These are phyloP conservation scores for Pterois miles DNA, from an alignment of 2,797 vertebrate species.

Conservation along the genomic window DNA sequence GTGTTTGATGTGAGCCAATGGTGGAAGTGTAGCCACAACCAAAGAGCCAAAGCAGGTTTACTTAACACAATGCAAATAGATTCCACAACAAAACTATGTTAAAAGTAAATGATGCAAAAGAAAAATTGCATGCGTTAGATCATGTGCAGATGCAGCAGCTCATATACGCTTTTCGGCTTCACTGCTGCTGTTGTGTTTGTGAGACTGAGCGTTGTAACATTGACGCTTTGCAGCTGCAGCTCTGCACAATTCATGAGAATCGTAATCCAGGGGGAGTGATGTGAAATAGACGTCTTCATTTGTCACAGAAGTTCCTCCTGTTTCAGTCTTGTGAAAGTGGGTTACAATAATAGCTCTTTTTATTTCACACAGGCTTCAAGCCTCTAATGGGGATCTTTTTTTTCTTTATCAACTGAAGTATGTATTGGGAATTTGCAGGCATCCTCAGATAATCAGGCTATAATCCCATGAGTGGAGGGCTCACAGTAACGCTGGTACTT, in stretches of 20 bases:
- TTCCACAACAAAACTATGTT: background rate
- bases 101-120: background rate
- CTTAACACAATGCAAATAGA: background rate
- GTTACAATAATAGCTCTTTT: background rate
- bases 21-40: background rate
- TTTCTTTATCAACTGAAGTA: no score
- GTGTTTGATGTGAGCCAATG: background rate
- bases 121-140: constrained; percentile 9
- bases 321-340: constrained; percentile 3
- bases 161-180: background rate
- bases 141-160: background rate
- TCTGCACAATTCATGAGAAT: background rate
- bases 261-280: background rate
- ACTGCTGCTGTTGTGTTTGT: constrained; percentile 9
- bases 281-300: constrained; percentile 6
- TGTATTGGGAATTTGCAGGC: background rate
- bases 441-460: background rate
- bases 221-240: background rate
- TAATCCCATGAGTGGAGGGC: background rate
- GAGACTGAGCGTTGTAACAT: background rate
- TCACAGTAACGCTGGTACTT: no score
- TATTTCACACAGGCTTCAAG: background rate
- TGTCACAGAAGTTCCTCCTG: background rate
- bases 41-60: background rate
- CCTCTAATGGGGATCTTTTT: background rate